Evolutionary conservation across 2,888 invertebrate species (phyloP).

Genomic region (Dinocampus coccinellae): DNA sequence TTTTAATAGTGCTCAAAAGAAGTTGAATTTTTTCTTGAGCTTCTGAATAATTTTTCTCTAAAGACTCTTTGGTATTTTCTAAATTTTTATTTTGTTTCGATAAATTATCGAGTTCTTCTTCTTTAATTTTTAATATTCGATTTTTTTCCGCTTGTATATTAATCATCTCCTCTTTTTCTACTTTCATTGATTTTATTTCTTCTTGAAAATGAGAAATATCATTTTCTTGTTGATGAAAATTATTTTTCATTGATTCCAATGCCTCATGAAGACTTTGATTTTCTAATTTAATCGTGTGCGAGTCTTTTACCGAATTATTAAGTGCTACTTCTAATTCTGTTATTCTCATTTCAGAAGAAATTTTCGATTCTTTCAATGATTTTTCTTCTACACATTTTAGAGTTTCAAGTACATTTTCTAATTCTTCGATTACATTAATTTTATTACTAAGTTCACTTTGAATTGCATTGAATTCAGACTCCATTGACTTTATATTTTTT

Average conservation of each 20-base stretch:
- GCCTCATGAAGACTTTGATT: neutral
- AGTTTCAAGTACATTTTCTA: conserved; percentile 69
- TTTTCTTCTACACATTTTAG: conserved; percentile 68
- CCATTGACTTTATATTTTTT: conserved; percentile 65
- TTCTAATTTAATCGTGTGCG: neutral
- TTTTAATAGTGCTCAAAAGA: conserved; percentile 49
- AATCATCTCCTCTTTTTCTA: conserved; percentile 69
- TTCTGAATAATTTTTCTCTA: conserved; percentile 71
- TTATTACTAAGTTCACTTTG: conserved; percentile 49
- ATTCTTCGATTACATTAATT: conserved; percentile 67
- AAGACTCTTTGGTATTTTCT: conserved; percentile 67
- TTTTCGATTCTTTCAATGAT: conserved; percentile 33
- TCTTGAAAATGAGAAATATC: conserved; percentile 39
- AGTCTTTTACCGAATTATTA: neutral
- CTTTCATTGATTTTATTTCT: conserved; percentile 68
- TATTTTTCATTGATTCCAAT: conserved; percentile 13
- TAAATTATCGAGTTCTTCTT: conserved; percentile 51
- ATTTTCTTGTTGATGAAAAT: conserved; percentile 64
- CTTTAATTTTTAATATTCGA: conserved; percentile 54
- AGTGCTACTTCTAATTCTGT: conserved; percentile 34
- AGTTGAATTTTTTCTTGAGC: conserved; percentile 56
- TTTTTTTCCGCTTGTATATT: conserved; percentile 51
- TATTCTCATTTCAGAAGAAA: neutral
- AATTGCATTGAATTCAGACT: conserved; percentile 49
- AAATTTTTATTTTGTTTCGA: conserved; percentile 52